Percentiles rank a stretch among this genome's conserved stretches.
phyloP scores from a whole-genome alignment of 1,140 invertebrate genomes.

The Cyphomyrmex costatus region DNA sequence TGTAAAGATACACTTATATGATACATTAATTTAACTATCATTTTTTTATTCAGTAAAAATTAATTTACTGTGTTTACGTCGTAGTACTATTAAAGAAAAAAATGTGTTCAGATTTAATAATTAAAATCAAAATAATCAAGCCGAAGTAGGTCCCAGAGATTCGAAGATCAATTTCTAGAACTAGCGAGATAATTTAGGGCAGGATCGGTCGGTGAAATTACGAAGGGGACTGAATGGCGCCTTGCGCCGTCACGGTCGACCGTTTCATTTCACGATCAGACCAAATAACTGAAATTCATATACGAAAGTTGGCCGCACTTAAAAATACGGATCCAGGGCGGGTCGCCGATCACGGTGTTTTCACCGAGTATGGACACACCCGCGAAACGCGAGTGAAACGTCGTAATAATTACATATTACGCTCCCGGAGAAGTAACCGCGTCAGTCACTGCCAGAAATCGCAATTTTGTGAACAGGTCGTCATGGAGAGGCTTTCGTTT shows the following conservation, averaged over 20 bases:
- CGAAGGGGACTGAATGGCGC: conserved; percentile 4
- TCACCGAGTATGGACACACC: conserved; percentile 15
- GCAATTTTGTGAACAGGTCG: conserved; percentile 44
- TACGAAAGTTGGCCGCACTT: conserved; percentile 43
- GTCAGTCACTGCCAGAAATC: conserved; percentile 34
- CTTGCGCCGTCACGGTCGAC: conserved; percentile 45
- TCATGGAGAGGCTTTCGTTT: conserved; percentile 43
- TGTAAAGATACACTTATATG: no score
- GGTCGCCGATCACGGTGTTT: conserved; percentile 22
- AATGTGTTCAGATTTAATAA: no score
- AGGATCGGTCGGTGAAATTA: conserved; percentile 25
- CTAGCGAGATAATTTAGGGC: conserved; percentile 2
- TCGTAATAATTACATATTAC: conserved; percentile 63
- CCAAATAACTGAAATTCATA: conserved; percentile 69
- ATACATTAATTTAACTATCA: no score
- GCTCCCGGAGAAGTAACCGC: conserved; percentile 39
- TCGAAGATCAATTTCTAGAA: background rate
- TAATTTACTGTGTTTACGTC: no score
- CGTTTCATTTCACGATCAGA: conserved; percentile 71
- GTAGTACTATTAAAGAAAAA: no score
- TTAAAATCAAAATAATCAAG: no score
- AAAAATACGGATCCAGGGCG: conserved; percentile 41
- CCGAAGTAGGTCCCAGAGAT: background rate
- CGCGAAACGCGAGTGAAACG: conserved; percentile 59
- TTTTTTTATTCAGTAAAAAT: no score